phyloP scores from a whole-genome alignment of 2,113 vertebrate species.

The Fukomys damarensis region DNA sequence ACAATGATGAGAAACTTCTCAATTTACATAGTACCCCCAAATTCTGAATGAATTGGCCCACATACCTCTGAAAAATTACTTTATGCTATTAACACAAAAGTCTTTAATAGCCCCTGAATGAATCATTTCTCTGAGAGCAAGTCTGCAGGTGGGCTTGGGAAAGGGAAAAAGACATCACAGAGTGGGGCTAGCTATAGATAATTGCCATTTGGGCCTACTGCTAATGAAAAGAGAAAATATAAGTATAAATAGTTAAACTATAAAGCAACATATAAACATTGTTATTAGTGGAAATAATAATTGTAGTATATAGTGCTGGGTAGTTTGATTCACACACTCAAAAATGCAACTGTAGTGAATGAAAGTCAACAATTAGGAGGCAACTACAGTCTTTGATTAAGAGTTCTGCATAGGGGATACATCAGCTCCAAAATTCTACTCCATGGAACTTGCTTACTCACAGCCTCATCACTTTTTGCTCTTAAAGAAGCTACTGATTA shows the following conservation, averaged over 20 bases:
- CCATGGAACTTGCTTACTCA: not conserved
- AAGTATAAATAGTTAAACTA: not conserved
- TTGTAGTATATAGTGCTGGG: not conserved
- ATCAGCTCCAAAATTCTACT: not conserved
- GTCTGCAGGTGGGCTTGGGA: not conserved
- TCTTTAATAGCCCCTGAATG: not conserved
- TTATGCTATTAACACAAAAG: not conserved
- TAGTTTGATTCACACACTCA: not conserved
- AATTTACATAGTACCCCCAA: not conserved
- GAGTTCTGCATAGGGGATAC: not conserved
- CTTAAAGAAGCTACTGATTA: not conserved
- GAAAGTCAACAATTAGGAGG: not conserved
- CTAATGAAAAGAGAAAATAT: not conserved
- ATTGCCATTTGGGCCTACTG: no score
- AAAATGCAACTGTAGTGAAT: not conserved
- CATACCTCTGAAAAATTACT: constrained; percentile 3
- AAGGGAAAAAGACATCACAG: not conserved
- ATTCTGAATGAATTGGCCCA: not conserved
- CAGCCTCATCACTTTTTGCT: not conserved
- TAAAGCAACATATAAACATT: not conserved
- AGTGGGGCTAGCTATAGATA: not conserved
- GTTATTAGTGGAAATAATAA: not conserved
- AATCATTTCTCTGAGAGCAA: not conserved
- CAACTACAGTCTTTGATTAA: not conserved
- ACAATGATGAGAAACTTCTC: constrained; percentile 11